A percentile compares a stretch with the other conserved stretches of the same genome.
These are phyloP conservation scores for Diachasma alloeum DNA, from an alignment of 1,140 invertebrate species.

Conservation along the genomic window DNA sequence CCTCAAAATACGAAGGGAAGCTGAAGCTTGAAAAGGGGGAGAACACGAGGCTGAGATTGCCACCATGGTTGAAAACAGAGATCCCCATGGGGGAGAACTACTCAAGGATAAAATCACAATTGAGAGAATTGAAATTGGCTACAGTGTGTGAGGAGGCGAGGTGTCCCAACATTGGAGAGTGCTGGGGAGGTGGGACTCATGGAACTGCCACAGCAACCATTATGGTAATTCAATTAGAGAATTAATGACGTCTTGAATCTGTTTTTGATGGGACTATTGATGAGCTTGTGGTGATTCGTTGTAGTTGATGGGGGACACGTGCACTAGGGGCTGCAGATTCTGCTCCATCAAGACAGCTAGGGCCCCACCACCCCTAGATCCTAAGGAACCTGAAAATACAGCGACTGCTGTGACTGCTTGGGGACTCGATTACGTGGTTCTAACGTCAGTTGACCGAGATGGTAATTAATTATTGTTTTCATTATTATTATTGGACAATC, in stretches of 20 bases:
- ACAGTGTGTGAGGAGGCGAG: conserved; percentile 99
- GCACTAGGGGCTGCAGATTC: conserved; percentile 93
- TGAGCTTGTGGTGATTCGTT: conserved; percentile 28
- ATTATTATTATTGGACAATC: background rate
- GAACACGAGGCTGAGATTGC: conserved; percentile 82
- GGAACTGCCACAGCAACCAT: conserved; percentile 89
- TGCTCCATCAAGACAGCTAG: conserved; percentile 98
- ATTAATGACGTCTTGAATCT: too few species aligned
- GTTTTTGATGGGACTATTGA: background rate
- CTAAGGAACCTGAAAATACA: conserved; percentile 91
- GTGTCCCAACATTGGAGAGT: conserved; percentile 99
- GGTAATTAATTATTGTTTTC: conserved; percentile 63
- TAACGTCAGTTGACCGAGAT: conserved; percentile 98
- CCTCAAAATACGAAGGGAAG: conserved; percentile 76
- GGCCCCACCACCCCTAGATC: conserved; percentile 89
- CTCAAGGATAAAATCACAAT: conserved; percentile 83
- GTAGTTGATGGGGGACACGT: conserved; percentile 91
- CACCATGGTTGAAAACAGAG: conserved; percentile 96
- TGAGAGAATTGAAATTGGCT: conserved; percentile 88
- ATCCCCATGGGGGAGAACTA: conserved; percentile 92
- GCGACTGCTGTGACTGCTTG: conserved; percentile 91
- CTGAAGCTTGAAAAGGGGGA: conserved; percentile 87
- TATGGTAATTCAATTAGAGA: conserved; percentile 71
- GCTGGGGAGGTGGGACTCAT: conserved; percentile 95
- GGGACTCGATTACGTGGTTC: conserved; percentile 96